These are phyloP conservation scores for Microtus pennsylvanicus DNA, from an alignment of 2,113 vertebrate genomes.

Conservation along the genomic window DNA sequence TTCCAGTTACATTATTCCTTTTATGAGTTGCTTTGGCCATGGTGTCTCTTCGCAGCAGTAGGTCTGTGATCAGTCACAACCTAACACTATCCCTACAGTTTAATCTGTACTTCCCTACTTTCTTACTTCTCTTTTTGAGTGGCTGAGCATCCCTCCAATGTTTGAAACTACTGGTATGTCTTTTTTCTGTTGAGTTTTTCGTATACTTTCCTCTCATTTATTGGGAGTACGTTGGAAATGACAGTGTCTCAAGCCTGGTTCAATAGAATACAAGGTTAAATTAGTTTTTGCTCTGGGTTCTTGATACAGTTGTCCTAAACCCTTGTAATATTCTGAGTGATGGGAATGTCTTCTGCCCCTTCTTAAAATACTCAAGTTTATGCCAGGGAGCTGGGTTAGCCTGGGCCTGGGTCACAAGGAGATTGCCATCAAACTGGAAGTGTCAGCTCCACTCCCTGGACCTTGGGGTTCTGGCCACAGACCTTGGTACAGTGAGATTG, in stretches of 20 bases:
- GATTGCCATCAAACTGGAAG: background rate
- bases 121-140: background rate
- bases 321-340: background rate
- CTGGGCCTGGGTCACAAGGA: background rate
- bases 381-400: background rate
- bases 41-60: background rate
- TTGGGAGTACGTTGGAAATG: background rate
- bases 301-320: background rate
- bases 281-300: background rate
- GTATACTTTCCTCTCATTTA: background rate
- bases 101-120: background rate
- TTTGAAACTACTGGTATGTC: background rate
- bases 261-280: background rate
- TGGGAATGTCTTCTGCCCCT: background rate
- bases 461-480: background rate
- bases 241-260: background rate
- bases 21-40: background rate
- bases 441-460: background rate
- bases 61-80: background rate
- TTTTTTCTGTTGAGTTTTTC: background rate
- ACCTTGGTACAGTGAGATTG: background rate
- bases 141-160: background rate
- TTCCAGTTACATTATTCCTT: background rate
- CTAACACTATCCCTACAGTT: background rate
- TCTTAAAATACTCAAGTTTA: background rate